Percentiles rank a stretch among this genome's conserved stretches.
phyloP scores from a whole-genome alignment of 2,888 invertebrate species.

The Aplocera efformata region DNA sequence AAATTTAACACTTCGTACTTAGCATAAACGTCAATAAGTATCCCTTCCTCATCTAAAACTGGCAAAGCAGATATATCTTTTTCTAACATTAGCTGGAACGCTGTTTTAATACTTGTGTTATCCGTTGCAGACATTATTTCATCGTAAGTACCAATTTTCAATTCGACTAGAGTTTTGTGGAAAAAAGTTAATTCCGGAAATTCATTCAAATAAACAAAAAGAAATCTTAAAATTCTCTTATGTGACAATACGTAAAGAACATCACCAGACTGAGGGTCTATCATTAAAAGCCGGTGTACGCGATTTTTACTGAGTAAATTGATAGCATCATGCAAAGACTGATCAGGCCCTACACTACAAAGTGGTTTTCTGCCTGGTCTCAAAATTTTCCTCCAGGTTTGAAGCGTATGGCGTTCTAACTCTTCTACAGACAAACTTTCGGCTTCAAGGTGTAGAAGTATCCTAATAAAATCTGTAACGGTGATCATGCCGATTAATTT shows the following conservation, averaged over 20 bases:
- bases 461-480: slow-evolving; percentile 72
- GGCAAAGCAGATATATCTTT: slow-evolving; percentile 74
- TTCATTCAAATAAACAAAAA: slow-evolving; percentile 74
- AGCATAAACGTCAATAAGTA: slow-evolving; percentile 68
- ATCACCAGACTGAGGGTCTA: slow-evolving; percentile 65
- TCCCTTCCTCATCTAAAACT: slow-evolving; percentile 64
- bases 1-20: slow-evolving; percentile 84
- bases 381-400: slow-evolving; percentile 70
- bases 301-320: slow-evolving; percentile 68
- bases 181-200: slow-evolving; percentile 75
- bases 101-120: slow-evolving; percentile 62
- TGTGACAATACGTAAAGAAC: slow-evolving; percentile 72
- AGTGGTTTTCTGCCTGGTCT: slow-evolving; percentile 62
- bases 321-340: slow-evolving; percentile 72
- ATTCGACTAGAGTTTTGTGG: slow-evolving; percentile 63
- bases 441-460: slow-evolving; percentile 62
- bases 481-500: slow-evolving; percentile 73
- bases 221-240: slow-evolving; percentile 70
- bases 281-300: slow-evolving; percentile 68
- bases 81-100: slow-evolving; percentile 67
- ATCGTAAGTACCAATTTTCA: slow-evolving; percentile 72
- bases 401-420: slow-evolving; percentile 68
- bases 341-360: slow-evolving; percentile 65
- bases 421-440: slow-evolving; percentile 70
- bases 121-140: slow-evolving; percentile 67